Evolutionary conservation across 2,113 vertebrate genomes (phyloP), one percentile per base, ranked within the genome.

Genomic region (Bambusicola thoracicus): DNA sequence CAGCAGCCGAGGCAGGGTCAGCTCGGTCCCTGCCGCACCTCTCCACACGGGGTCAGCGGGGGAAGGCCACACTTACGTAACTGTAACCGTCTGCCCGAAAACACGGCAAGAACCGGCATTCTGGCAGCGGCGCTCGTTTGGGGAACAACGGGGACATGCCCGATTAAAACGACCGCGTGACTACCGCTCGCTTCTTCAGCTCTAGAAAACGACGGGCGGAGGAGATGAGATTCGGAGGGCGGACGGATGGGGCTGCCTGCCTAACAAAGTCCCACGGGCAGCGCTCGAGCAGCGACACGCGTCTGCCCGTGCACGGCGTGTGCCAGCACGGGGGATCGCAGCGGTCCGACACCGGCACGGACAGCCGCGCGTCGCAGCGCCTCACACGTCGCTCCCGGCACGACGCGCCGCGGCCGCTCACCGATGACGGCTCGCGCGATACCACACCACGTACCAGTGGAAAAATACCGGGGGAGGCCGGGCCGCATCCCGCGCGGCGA

Each of bases 41-140:
- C 5, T 73, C 67, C 67, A 53, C 55, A 48, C 44, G 10, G 40
- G 61, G 55, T 80, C 73, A 41, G 74, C 87, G 18, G 53, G 63
- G 70, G n/a, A 89, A 90, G 48, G 62, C 2, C 85, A 58, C 44
- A 9, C 63, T 95, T 94, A 80, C 49, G 1, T 92, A 95, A 92
- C 70, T 32, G 1, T 89, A 95, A 92, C 70, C 2, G 6, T 2
- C 3, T 17, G 40, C 34, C 69, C 53, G 85, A 62, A 77, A 74
- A 41, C 53, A 77, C 6, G 13, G 40, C 13, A 46, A 66, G 6
- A 72, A 51, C 16, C 24, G 53, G 59, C 70, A 3, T 82, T 68
- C 2, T 0, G 66, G n/a, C 58, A 82, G 85, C 15, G 43, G 81
- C 48, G 25, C 48, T 85, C 74, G 10, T 51, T 79, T 46, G 14